Evolutionary conservation across 92 coral and sea anemone species (phyloP).

Genomic region (Actinostola sp.): DNA sequence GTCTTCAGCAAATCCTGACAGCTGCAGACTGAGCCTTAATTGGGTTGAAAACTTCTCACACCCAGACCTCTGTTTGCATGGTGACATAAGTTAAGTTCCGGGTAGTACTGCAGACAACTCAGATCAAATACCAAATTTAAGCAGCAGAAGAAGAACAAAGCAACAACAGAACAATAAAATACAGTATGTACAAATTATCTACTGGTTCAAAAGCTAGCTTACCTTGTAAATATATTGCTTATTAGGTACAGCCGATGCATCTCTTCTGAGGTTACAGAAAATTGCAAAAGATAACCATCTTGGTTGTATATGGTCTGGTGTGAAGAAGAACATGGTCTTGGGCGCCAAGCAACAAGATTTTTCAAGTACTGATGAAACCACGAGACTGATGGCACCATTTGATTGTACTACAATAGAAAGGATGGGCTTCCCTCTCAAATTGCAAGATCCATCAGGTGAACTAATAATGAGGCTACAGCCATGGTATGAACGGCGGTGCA

Average conservation of each 20-base stretch:
- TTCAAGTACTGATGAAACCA: constrained; percentile 8
- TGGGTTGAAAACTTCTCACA: too few relatives aligned
- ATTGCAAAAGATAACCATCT: constrained; percentile 20
- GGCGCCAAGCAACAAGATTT: constrained; percentile 30
- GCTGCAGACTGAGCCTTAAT: too few relatives aligned
- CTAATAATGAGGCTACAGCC: constrained; percentile 22
- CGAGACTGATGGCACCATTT: constrained; percentile 6
- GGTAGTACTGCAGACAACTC: too few relatives aligned
- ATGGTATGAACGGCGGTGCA: constrained; percentile 39
- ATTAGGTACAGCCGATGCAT: constrained; percentile 28
- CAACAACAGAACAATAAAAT: too few relatives aligned
- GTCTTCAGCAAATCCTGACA: too few relatives aligned
- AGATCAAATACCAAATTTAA: too few relatives aligned
- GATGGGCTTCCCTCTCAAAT: constrained; percentile 20
- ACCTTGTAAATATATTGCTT: background rate
- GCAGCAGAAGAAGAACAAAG: too few relatives aligned
- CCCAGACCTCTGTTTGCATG: too few relatives aligned
- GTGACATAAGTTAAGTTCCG: too few relatives aligned
- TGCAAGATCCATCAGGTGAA: constrained; percentile 7
- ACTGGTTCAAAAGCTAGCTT: background rate
- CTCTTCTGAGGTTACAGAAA: constrained; percentile 22
- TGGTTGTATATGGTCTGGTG: constrained; percentile 28
- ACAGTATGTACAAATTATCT: background rate
- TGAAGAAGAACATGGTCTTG: constrained; percentile 20
- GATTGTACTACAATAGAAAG: constrained; percentile 7